Conservation (phyloP, 2,797 vertebrate species). For the Salarias fasciatus region DNA sequence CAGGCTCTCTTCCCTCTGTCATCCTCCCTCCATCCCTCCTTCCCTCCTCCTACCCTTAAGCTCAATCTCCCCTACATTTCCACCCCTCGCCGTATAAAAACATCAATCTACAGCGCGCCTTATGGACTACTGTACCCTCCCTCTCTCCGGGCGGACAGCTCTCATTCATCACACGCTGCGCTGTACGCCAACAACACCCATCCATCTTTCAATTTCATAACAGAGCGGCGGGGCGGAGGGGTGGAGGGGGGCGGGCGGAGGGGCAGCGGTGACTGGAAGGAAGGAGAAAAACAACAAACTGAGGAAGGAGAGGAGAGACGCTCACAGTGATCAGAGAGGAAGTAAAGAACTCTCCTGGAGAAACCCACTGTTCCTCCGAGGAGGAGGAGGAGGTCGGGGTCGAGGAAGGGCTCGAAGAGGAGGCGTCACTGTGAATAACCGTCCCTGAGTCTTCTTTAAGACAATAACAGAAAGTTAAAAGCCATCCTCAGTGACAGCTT, state of each 20-base stretch:
- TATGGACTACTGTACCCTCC: constrained; percentile 57
- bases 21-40: constrained; percentile 39
- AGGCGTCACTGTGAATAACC: too few relatives aligned
- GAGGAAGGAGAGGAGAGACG: background rate
- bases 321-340: too few relatives aligned
- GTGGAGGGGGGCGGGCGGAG: too few relatives aligned
- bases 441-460: too few relatives aligned
- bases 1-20: constrained; percentile 39
- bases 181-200: constrained; percentile 61
- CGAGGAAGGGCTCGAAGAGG: too few relatives aligned
- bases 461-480: too few relatives aligned
- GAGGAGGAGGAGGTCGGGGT: too few relatives aligned
- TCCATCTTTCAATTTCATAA: constrained; percentile 75
- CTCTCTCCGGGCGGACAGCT: constrained; percentile 65
- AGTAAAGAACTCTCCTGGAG: too few relatives aligned
- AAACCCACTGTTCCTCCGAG: too few relatives aligned
- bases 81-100: constrained; percentile 52
- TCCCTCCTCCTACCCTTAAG: constrained; percentile 34
- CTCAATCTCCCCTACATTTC: constrained; percentile 35
- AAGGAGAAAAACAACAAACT: constrained; percentile 43
- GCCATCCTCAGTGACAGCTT: too few relatives aligned
- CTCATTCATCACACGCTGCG: constrained; percentile 71
- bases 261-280: constrained; percentile 23
- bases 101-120: constrained; percentile 65
- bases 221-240: constrained; percentile 7